Conservation (phyloP, 2,113 vertebrate species). For the Nettapus auritus region DNA sequence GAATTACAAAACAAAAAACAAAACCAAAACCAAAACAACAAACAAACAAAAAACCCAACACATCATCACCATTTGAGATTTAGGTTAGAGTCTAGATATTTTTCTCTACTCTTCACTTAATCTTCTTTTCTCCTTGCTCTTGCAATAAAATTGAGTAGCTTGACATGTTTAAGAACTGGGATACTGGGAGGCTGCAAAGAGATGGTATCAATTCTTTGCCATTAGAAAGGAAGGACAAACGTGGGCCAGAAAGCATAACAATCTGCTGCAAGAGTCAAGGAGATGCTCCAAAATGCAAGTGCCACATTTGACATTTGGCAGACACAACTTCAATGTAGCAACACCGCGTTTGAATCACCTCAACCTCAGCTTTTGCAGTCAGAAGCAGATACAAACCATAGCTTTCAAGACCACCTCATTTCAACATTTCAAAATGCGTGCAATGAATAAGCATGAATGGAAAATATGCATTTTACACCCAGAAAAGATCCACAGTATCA, state of each 20-base stretch:
- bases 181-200: background rate
- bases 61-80: background rate
- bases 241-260: fast-evolving
- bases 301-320: fast-evolving
- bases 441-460: background rate
- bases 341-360: background rate
- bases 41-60: too few relatives aligned
- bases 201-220: background rate
- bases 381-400: background rate
- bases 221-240: background rate
- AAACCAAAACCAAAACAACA: background rate
- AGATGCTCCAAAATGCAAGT: background rate
- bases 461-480: background rate
- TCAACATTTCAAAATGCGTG: background rate
- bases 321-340: background rate
- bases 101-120: background rate
- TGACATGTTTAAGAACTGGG: background rate
- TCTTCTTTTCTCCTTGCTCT: background rate
- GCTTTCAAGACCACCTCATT: background rate
- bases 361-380: background rate
- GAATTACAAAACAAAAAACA: background rate
- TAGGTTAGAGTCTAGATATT: background rate
- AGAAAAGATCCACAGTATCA: background rate
- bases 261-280: background rate
- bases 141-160: background rate